These are phyloP conservation scores for Notoglanidium macrostoma DNA, from an alignment of 2,797 vertebrate genomes.

Conservation along the genomic window DNA sequence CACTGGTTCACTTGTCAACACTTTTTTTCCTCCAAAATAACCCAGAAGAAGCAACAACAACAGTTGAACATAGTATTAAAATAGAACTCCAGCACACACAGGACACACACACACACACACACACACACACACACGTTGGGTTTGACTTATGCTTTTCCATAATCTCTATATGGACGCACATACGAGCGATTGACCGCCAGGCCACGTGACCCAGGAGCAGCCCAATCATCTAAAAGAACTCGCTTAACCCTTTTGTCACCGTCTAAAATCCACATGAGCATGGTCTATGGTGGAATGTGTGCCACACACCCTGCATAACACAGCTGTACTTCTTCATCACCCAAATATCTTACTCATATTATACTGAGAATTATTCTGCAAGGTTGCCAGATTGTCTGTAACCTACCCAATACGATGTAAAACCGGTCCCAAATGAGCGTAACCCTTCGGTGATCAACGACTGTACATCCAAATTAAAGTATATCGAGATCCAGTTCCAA, in stretches of 20 bases:
- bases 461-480: neutral
- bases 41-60: neutral
- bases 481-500: neutral
- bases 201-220: conserved; percentile 73
- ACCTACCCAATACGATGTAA: neutral
- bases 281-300: conserved; percentile 59
- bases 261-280: conserved; percentile 61
- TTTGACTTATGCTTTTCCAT: conserved; percentile 56
- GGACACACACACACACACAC: conserved; percentile 11
- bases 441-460: neutral
- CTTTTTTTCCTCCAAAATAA: neutral
- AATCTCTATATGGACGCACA: conserved; percentile 53
- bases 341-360: conserved; percentile 7
- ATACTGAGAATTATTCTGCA: conserved; percentile 40
- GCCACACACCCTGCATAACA: conserved; percentile 42
- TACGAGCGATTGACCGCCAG: conserved; percentile 55
- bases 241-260: conserved; percentile 63
- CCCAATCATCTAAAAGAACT: conserved; percentile 71
- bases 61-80: neutral
- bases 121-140: conserved; percentile 39
- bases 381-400: neutral
- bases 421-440: neutral
- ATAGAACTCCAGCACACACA: neutral
- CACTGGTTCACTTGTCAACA: neutral
- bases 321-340: conserved; percentile 21